A percentile compares a stretch with the other conserved stretches of the same genome.
These are phyloP conservation scores for Drosophila colorata DNA, from an alignment of 2,888 invertebrate genomes.

Conservation along the genomic window DNA sequence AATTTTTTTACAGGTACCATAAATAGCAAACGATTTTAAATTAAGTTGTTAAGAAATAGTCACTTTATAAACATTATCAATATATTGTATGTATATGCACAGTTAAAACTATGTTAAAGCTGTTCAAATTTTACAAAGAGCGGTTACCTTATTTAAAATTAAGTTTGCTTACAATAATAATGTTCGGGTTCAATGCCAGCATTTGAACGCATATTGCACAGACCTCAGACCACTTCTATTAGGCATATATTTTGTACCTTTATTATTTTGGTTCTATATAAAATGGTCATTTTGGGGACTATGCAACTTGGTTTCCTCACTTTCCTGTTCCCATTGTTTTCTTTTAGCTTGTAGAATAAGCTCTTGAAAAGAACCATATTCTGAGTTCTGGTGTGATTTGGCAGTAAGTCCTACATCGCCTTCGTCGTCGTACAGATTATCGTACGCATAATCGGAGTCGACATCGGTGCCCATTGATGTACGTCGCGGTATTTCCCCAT, in stretches of 20 bases:
- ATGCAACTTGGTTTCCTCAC: slow-evolving; percentile 72
- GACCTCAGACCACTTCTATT: slow-evolving; percentile 11
- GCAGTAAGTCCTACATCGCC: slow-evolving; percentile 66
- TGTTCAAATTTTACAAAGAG: background rate
- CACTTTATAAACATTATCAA: slow-evolving; percentile 7
- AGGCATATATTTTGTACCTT: background rate
- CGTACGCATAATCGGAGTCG: slow-evolving; percentile 72
- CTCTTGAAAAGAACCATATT: slow-evolving; percentile 80
- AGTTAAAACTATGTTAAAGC: slow-evolving; percentile 28
- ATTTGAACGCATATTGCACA: slow-evolving; percentile 66
- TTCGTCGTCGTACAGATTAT: slow-evolving; percentile 79
- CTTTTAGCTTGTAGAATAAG: slow-evolving; percentile 75
- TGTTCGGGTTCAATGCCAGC: slow-evolving; percentile 63
- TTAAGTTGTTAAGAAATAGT: background rate
- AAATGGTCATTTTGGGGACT: slow-evolving; percentile 59
- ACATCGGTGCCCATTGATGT: slow-evolving; percentile 30
- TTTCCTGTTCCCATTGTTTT: slow-evolving; percentile 70
- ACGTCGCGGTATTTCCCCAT: slow-evolving; percentile 32
- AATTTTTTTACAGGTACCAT: background rate
- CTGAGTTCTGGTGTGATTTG: slow-evolving; percentile 67
- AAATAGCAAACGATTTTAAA: background rate
- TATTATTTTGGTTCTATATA: slow-evolving; percentile 39
- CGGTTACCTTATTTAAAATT: no score
- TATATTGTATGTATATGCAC: background rate
- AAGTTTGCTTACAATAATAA: background rate